Evolutionary conservation across 2,797 vertebrate genomes (phyloP).

Genomic region (Chiroxiphia lanceolata): DNA sequence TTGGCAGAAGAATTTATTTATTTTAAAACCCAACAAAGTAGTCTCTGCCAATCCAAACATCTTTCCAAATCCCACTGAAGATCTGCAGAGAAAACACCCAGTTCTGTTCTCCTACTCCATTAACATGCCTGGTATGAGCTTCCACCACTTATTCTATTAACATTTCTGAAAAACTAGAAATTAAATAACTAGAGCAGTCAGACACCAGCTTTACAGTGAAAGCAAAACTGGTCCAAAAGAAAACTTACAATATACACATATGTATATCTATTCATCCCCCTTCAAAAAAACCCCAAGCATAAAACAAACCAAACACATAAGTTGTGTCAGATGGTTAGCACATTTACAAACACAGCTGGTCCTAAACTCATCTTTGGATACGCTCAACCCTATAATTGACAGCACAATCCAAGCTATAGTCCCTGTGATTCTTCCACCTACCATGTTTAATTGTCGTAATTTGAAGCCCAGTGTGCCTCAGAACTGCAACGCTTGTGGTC

Average conservation of each 20-base stretch:
- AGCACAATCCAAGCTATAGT: not conserved
- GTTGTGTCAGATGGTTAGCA: not conserved
- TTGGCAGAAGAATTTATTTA: not conserved
- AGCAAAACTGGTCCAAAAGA: not conserved
- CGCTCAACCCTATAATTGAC: not conserved
- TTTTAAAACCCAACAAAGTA: not conserved
- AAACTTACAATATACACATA: not conserved
- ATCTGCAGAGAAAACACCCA: not conserved
- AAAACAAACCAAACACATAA: not conserved
- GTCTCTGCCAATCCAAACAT: not conserved
- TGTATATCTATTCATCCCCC: not conserved
- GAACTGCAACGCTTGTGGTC: not conserved
- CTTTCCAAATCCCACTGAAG: not conserved
- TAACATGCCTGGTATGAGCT: not conserved
- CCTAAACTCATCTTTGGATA: not conserved
- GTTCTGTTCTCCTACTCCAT: not conserved
- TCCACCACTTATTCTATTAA: not conserved
- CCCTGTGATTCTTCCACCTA: not conserved
- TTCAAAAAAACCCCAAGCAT: not conserved
- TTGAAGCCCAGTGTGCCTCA: not conserved
- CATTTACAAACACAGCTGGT: not conserved
- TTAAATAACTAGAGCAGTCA: not conserved
- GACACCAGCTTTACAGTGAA: not conserved
- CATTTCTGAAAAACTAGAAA: not conserved
- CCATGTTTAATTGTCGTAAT: not conserved